A percentile compares a stretch with the other conserved stretches of the same genome.
Conservation (phyloP, 64 coral and sea anemone genomes). For the Exaiptasia diaphana region DNA sequence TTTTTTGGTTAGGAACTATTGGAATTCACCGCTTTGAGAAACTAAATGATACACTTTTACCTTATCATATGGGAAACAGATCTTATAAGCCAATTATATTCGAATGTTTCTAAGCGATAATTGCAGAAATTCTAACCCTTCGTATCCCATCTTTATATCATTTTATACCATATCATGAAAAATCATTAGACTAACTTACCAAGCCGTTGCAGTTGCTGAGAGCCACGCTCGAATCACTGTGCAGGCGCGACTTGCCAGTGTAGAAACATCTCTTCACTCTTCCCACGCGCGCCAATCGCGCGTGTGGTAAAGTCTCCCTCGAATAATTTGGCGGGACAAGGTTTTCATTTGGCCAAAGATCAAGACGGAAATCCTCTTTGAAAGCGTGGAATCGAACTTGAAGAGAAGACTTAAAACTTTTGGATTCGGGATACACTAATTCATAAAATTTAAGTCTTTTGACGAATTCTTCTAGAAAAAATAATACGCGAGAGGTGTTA, state of each 20-base stretch:
- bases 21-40: neutral
- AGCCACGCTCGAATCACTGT: slow-evolving; percentile 18
- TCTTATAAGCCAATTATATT: neutral
- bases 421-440: too few species aligned
- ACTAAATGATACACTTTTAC: neutral
- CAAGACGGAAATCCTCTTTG: slow-evolving; percentile 38
- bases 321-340: slow-evolving; percentile 28
- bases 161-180: neutral
- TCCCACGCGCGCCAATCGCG: neutral
- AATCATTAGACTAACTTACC: slow-evolving; percentile 20
- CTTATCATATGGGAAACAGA: neutral
- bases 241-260: slow-evolving; percentile 12
- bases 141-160: neutral
- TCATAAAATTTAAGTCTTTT: too few species aligned
- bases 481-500: too few species aligned
- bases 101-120: too few species aligned
- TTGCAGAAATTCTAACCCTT: neutral
- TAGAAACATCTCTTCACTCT: slow-evolving; percentile 30
- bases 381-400: slow-evolving; percentile 22
- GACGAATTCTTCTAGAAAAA: too few species aligned
- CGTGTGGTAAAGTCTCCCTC: slow-evolving; percentile 1
- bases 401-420: neutral
- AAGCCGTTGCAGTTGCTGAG: slow-evolving; percentile 37
- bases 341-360: slow-evolving; percentile 21
- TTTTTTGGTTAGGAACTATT: neutral